Evolutionary conservation across 2,797 vertebrate species (phyloP).

Genomic region (Acanthis flammea): DNA sequence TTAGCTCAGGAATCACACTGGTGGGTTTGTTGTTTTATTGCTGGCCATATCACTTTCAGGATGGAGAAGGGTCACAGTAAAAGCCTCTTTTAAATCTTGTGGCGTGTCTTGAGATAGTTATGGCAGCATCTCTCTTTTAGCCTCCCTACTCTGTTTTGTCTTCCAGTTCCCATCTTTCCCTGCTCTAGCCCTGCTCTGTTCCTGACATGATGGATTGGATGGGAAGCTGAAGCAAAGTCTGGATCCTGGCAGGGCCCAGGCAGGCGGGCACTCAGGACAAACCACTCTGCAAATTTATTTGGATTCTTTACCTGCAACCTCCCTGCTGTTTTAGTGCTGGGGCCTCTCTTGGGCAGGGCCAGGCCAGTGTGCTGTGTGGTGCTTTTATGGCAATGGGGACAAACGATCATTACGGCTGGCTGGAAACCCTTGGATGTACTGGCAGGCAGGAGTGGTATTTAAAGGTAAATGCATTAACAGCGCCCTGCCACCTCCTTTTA

Average conservation of each 20-base stretch:
- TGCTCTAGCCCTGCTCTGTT: not conserved
- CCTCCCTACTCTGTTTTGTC: not conserved
- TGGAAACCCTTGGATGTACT: not conserved
- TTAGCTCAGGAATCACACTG: not conserved
- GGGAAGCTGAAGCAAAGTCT: not conserved
- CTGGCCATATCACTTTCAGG: not conserved
- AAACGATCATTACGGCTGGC: not conserved
- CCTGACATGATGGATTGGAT: not conserved
- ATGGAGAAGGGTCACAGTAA: not conserved
- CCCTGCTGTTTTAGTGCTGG: constrained; percentile 36
- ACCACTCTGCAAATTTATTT: not conserved
- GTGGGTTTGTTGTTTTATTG: constrained; percentile 31
- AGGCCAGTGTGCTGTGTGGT: not conserved
- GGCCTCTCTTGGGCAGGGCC: constrained; percentile 16
- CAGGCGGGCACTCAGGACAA: not conserved
- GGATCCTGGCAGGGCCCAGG: not conserved
- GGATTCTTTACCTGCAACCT: constrained; percentile 39
- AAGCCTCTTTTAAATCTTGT: not conserved
- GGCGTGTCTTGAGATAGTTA: not conserved
- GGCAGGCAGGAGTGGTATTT: not conserved
- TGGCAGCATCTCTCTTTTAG: not conserved
- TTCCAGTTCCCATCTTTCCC: not conserved
- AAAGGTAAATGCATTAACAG: not conserved
- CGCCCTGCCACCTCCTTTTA: not conserved
- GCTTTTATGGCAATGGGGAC: constrained; percentile 32